Evolutionary conservation across 2,888 invertebrate genomes (phyloP).

Genomic region (Crossocerus cetratus): DNA sequence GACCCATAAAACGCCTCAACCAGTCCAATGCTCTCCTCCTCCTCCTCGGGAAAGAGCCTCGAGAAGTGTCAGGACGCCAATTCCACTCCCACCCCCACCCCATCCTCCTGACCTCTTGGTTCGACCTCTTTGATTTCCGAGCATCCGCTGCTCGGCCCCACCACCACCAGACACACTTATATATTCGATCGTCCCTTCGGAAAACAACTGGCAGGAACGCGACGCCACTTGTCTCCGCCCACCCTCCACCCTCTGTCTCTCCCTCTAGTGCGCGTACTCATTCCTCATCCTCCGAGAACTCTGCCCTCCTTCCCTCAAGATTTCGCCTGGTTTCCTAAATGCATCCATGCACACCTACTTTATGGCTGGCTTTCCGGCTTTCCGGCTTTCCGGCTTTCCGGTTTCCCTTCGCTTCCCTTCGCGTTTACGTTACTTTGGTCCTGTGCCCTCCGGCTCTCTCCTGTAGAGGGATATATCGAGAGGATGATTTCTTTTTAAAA

Average conservation of each 20-base stretch:
- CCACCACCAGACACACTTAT: slow-evolving; percentile 54
- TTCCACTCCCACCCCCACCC: too few relatives aligned
- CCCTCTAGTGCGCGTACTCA: slow-evolving; percentile 17
- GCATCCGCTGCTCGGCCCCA: slow-evolving; percentile 45
- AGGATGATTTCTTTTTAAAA: slow-evolving; percentile 67
- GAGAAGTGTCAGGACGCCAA: slow-evolving; percentile 23
- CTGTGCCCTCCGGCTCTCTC: slow-evolving; percentile 2
- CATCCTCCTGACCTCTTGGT: too few relatives aligned
- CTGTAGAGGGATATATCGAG: slow-evolving; percentile 61
- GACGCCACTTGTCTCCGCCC: slow-evolving; percentile 15
- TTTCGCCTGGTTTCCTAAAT: slow-evolving; percentile 57
- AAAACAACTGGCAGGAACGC: slow-evolving; percentile 62
- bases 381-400: slow-evolving; percentile 21
- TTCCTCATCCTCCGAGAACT: slow-evolving; percentile 34
- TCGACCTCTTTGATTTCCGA: slow-evolving; percentile 33
- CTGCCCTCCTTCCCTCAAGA: slow-evolving; percentile 40
- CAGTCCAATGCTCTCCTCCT: too few relatives aligned
- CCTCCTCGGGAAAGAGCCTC: slow-evolving; percentile 15
- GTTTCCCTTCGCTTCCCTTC: too few relatives aligned
- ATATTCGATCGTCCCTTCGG: slow-evolving; percentile 63
- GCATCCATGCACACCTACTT: slow-evolving; percentile 72
- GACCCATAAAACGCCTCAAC: too few relatives aligned
- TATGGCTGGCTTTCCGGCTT: slow-evolving; percentile 58
- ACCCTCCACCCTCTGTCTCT: slow-evolving; percentile 11
- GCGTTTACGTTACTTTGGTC: background rate